Evolutionary conservation across 1,140 invertebrate genomes (phyloP).

Genomic region (Microplitis mediator): DNA sequence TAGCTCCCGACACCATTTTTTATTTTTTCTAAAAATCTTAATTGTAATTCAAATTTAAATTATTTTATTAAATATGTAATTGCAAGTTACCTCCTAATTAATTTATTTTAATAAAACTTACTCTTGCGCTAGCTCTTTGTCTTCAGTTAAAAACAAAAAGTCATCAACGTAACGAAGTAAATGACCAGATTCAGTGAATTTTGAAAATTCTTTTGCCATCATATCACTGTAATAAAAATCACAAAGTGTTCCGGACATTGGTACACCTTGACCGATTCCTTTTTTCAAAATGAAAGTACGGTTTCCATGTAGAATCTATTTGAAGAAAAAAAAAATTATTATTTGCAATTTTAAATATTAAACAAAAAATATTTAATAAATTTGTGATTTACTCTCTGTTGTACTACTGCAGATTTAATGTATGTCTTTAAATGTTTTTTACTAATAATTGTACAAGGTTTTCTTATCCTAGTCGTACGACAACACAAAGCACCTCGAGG

Average conservation of each 20-base stretch:
- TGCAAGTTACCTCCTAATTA: not conserved
- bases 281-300: not conserved
- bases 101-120: not conserved
- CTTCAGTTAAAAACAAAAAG: constrained; percentile 15
- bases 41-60: not conserved
- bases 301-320: not conserved
- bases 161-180: constrained; percentile 20
- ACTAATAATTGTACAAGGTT: not conserved
- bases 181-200: constrained; percentile 3
- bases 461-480: not conserved
- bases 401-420: not conserved
- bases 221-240: constrained; percentile 16
- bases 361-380: not conserved
- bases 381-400: not conserved
- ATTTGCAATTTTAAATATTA: not conserved
- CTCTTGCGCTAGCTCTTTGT: not conserved
- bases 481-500: not conserved
- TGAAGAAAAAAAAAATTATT: not conserved
- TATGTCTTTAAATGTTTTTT: not conserved
- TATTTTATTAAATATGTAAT: not conserved
- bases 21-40: constrained; percentile 2
- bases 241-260: not conserved
- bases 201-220: not conserved
- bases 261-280: constrained; percentile 13
- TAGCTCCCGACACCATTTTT: not conserved